A percentile compares a stretch with the other conserved stretches of the same genome.
Evolutionary conservation across 2,113 vertebrate species (phyloP).

Genomic region (Cheilinus undulatus): DNA sequence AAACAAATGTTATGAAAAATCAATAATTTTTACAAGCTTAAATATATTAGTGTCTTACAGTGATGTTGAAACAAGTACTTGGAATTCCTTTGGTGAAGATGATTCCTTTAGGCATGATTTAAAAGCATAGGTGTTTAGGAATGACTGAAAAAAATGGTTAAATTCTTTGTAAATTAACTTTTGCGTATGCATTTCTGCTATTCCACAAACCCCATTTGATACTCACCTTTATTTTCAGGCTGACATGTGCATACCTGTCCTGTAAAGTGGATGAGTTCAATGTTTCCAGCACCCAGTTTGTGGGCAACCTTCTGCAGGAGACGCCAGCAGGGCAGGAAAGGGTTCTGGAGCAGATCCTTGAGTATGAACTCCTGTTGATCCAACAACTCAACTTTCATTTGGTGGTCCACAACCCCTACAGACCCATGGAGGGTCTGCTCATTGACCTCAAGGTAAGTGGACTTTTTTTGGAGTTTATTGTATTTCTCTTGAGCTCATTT

Average conservation of each 20-base stretch:
- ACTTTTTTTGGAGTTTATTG: not conserved
- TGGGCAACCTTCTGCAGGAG: constrained; percentile 92
- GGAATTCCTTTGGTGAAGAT: no score
- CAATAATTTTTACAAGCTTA: no score
- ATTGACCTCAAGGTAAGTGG: constrained; percentile 94
- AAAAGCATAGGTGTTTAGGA: no score
- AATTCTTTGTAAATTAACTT: no score
- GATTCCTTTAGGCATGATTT: no score
- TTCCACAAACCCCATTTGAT: not conserved
- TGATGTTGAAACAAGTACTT: no score
- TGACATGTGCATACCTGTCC: constrained; percentile 92
- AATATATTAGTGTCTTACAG: no score
- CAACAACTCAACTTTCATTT: constrained; percentile 97
- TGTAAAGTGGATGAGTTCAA: constrained; percentile 99
- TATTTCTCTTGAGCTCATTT: not conserved
- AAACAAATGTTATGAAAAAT: no score
- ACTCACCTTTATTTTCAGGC: constrained; percentile 79
- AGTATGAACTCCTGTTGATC: constrained; percentile 94
- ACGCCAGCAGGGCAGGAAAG: constrained; percentile 89
- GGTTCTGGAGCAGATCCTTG: constrained; percentile 93
- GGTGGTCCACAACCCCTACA: constrained; percentile 95
- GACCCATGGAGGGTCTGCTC: constrained; percentile 95
- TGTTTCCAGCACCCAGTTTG: constrained; percentile 94
- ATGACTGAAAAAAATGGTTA: no score
- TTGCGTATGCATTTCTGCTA: no score